These are phyloP conservation scores for Centropristis striata DNA, from an alignment of 2,113 vertebrate genomes.

Conservation along the genomic window DNA sequence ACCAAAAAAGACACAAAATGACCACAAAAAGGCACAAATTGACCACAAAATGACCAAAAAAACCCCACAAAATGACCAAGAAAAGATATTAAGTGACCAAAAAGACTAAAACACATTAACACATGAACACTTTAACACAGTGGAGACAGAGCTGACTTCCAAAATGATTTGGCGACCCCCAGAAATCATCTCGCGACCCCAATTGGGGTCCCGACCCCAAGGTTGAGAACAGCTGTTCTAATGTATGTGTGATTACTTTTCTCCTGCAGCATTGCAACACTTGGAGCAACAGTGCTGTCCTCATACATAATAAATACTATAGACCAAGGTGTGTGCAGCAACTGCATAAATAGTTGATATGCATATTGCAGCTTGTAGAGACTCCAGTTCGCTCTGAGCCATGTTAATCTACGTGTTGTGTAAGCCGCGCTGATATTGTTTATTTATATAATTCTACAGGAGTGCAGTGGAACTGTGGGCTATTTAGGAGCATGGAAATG, in stretches of 20 bases:
- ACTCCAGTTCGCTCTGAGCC: constrained; percentile 25
- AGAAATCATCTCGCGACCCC: no score
- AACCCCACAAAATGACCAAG: no score
- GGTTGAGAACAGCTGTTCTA: background rate
- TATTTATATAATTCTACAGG: constrained; percentile 22
- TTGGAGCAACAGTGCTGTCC: constrained; percentile 16
- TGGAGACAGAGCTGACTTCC: no score
- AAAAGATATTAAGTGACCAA: no score
- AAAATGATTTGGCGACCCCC: no score
- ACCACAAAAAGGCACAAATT: no score
- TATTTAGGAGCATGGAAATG: constrained; percentile 1
- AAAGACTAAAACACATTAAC: no score
- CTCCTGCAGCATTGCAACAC: constrained; percentile 23
- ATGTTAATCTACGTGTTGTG: constrained; percentile 55
- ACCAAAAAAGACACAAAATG: no score
- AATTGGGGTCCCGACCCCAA: no score
- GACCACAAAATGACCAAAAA: no score
- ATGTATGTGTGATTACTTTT: constrained; percentile 37
- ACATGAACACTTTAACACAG: no score
- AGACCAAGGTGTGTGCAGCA: constrained; percentile 36
- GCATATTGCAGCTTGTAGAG: constrained; percentile 31
- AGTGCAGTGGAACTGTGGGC: background rate
- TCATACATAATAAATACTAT: constrained; percentile 62
- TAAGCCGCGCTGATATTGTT: constrained; percentile 24
- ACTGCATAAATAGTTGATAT: constrained; percentile 59